Evolutionary conservation across 92 coral and sea anemone species (phyloP).

Genomic region (Epizoanthus ramosus): DNA sequence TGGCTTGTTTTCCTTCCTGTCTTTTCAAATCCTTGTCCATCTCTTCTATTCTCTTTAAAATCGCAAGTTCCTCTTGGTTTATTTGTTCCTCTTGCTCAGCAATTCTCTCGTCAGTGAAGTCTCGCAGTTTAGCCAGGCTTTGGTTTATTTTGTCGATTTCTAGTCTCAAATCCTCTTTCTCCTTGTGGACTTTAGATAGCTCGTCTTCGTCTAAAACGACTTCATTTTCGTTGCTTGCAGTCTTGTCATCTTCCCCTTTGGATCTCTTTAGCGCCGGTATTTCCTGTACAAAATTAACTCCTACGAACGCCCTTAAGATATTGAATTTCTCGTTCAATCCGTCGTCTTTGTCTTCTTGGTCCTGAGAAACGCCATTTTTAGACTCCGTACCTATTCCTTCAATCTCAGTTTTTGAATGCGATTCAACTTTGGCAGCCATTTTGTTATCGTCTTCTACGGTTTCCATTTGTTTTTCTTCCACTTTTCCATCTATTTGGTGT

Average conservation of each 20-base stretch:
- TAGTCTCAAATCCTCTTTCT: constrained; percentile 53
- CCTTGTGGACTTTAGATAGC: constrained; percentile 37
- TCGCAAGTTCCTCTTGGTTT: constrained; percentile 54
- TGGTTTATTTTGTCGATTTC: constrained; percentile 69
- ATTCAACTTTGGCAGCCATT: no score
- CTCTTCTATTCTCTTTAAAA: constrained; percentile 55
- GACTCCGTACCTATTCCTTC: background rate
- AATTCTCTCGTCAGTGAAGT: constrained; percentile 35
- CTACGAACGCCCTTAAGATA: constrained; percentile 75
- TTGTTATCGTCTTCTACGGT: no score
- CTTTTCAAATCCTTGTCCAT: constrained; percentile 38
- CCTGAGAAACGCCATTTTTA: background rate
- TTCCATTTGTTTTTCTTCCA: no score
- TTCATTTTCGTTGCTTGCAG: constrained; percentile 19
- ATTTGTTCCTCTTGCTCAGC: constrained; percentile 51
- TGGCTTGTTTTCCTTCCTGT: constrained; percentile 51
- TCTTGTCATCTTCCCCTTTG: constrained; percentile 14
- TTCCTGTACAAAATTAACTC: constrained; percentile 80
- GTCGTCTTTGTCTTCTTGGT: background rate
- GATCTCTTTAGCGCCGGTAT: constrained; percentile 69
- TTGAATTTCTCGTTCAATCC: constrained; percentile 58
- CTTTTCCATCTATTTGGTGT: no score
- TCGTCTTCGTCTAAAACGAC: constrained; percentile 10
- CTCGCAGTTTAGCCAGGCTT: constrained; percentile 46
- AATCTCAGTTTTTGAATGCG: background rate